A percentile compares a stretch with the other conserved stretches of the same genome.
Evolutionary conservation across 2,113 vertebrate species (phyloP).

Genomic region (Xiphophorus couchianus): DNA sequence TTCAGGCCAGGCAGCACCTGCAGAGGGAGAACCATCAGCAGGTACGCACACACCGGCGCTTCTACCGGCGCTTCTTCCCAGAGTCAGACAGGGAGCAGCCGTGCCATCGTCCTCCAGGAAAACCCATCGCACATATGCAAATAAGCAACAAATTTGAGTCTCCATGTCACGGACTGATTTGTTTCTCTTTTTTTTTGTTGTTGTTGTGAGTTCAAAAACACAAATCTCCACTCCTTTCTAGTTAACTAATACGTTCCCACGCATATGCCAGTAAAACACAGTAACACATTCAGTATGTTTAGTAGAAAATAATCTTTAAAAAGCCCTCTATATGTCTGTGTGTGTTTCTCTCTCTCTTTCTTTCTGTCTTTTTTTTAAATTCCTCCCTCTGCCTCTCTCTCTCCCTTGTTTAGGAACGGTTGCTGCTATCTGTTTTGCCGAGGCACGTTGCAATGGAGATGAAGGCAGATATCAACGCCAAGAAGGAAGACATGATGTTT

Average conservation of each 20-base stretch:
- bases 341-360: not conserved
- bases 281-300: slow-evolving; percentile 66
- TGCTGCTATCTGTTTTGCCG: slow-evolving; percentile 94
- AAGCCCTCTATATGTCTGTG: slow-evolving; percentile 13
- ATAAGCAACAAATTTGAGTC: slow-evolving; percentile 56
- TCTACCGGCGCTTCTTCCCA: not conserved
- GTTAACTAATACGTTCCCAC: slow-evolving; percentile 71
- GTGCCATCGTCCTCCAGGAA: not conserved
- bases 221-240: slow-evolving; percentile 35
- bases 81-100: slow-evolving; percentile 10
- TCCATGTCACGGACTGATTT: slow-evolving; percentile 41
- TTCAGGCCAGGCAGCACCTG: slow-evolving; percentile 93
- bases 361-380: slow-evolving; percentile 1
- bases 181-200: slow-evolving; percentile 35
- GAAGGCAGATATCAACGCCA: slow-evolving; percentile 98
- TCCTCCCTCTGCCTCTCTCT: slow-evolving; percentile 23
- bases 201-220: slow-evolving; percentile 49
- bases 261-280: slow-evolving; percentile 52
- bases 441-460: slow-evolving; percentile 99
- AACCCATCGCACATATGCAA: slow-evolving; percentile 47
- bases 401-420: slow-evolving; percentile 85
- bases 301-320: slow-evolving; percentile 53
- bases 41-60: slow-evolving; percentile 71
- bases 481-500: slow-evolving; percentile 99
- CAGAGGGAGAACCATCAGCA: slow-evolving; percentile 97